phyloP scores from a whole-genome alignment of 2,888 invertebrate species.

The Chymomyza caudatula region DNA sequence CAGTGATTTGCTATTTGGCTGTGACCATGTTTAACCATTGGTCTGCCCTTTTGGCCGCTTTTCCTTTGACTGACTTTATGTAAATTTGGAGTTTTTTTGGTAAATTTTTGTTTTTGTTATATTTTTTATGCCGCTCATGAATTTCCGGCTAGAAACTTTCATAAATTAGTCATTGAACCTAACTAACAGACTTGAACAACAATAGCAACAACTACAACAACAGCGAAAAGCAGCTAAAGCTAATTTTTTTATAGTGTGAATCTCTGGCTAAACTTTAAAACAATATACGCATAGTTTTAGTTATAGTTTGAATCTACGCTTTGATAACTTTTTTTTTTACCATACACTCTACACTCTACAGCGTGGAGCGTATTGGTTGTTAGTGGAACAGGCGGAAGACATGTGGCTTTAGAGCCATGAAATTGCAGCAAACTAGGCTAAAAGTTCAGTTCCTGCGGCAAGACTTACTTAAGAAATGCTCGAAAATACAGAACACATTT shows the following conservation, averaged over 20 bases:
- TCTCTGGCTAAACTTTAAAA: slow-evolving; percentile 50
- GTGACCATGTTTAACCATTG: neutral
- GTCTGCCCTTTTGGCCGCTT: neutral
- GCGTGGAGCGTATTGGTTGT: slow-evolving; percentile 8
- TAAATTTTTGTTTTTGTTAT: neutral
- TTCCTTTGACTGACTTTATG: neutral
- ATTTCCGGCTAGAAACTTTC: slow-evolving; percentile 52
- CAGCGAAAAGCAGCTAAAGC: slow-evolving; percentile 34
- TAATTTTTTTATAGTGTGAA: slow-evolving; percentile 64
- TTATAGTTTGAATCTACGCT: slow-evolving; percentile 52
- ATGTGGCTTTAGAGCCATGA: too few relatives aligned
- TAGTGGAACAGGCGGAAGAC: too few relatives aligned
- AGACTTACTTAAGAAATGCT: too few relatives aligned
- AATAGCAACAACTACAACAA: slow-evolving; percentile 1
- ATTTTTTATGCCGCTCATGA: slow-evolving; percentile 12
- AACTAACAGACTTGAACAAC: slow-evolving; percentile 15
- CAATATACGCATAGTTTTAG: slow-evolving; percentile 46
- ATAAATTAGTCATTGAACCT: slow-evolving; percentile 71
- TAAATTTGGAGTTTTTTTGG: neutral
- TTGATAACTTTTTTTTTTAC: slow-evolving; percentile 47
- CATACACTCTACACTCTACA: slow-evolving; percentile 29
- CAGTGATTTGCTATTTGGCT: slow-evolving; percentile 27
- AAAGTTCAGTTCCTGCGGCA: too few relatives aligned
- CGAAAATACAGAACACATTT: too few relatives aligned
- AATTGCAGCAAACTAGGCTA: too few relatives aligned